Conservation (phyloP, 2,797 vertebrate genomes). For the Jordanella pulchra region DNA sequence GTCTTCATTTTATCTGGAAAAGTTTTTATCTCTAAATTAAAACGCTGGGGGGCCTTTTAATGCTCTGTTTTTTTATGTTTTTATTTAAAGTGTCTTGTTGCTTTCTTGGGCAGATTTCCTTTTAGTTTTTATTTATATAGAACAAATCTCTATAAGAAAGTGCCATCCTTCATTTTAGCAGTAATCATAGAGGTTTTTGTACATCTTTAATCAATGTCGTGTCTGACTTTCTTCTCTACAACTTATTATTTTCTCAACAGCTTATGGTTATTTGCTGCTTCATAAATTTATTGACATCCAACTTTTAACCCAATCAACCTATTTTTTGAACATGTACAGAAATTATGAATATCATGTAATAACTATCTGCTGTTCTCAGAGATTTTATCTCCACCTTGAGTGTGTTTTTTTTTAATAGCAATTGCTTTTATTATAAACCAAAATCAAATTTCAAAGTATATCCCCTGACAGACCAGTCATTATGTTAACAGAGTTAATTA, state of each 20-base stretch:
- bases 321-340: background rate
- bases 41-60: background rate
- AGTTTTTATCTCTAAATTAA: too few species aligned
- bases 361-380: background rate
- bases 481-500: background rate
- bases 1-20: background rate
- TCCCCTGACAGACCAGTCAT: too few species aligned
- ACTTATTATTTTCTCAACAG: constrained; percentile 10
- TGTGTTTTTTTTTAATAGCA: constrained; percentile 12
- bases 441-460: background rate
- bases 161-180: constrained; percentile 31
- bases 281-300: background rate
- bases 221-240: constrained; percentile 11
- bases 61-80: background rate
- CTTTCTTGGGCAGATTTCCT: background rate
- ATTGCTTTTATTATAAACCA: background rate
- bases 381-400: background rate
- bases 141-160: background rate
- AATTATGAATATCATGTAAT: background rate
- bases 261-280: constrained; percentile 1
- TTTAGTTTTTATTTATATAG: too few species aligned
- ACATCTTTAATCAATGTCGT: constrained; percentile 38
- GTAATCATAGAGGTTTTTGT: constrained; percentile 39
- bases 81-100: background rate
- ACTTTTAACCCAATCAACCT: background rate